These are phyloP conservation scores for Agonopterix alstromeriana DNA, from an alignment of 2,888 invertebrate species.

Conservation along the genomic window DNA sequence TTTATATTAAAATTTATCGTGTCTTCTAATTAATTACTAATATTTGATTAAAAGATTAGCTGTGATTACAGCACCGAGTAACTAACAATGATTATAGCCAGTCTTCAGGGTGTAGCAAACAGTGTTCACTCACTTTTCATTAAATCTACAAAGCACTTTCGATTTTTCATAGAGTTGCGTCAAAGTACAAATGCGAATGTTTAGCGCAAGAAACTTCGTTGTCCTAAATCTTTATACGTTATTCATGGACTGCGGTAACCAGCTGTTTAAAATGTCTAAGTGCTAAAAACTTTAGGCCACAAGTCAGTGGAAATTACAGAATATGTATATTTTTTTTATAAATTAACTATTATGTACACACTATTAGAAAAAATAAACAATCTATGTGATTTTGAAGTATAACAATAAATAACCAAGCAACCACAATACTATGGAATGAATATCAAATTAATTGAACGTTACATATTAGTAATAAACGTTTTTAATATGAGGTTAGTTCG, in stretches of 20 bases:
- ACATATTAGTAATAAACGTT: too few species aligned
- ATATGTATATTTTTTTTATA: constrained; percentile 16
- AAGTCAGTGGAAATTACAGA: constrained; percentile 16
- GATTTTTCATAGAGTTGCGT: constrained; percentile 5
- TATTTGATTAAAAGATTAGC: background rate
- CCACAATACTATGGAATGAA: constrained; percentile 18
- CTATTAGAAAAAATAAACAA: constrained; percentile 11
- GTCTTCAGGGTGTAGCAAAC: constrained; percentile 21
- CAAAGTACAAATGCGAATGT: constrained; percentile 6
- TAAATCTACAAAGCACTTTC: constrained; percentile 17
- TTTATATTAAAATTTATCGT: constrained; percentile 14
- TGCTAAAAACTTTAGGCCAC: constrained; percentile 20
- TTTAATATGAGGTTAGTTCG: background rate
- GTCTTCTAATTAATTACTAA: constrained; percentile 1
- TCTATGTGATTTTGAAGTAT: constrained; percentile 9
- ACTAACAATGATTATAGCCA: constrained; percentile 9
- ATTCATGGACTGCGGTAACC: constrained; percentile 1
- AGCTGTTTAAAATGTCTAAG: constrained; percentile 5
- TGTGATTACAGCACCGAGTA: background rate
- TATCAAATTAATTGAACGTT: constrained; percentile 4
- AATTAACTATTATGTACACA: constrained; percentile 29
- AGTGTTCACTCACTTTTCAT: constrained; percentile 15
- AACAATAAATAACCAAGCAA: constrained; percentile 32
- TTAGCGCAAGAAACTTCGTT: constrained; percentile 11
- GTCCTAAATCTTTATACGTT: constrained; percentile 1